Conservation (phyloP, 2,113 vertebrate genomes). For the Conger conger region DNA sequence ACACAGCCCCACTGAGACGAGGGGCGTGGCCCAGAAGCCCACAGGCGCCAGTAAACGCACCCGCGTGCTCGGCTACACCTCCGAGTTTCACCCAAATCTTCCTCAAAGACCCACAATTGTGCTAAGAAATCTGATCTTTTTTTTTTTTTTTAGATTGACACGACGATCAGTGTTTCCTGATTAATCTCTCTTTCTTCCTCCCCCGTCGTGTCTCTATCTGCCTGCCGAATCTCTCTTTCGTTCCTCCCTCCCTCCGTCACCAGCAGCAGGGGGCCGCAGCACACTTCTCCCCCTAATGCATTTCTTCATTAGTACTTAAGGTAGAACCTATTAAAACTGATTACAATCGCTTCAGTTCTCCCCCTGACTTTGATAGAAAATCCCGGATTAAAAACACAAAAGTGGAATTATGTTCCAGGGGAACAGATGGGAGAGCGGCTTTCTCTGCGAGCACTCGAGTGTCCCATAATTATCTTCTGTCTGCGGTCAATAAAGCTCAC, state of each 20-base stretch:
- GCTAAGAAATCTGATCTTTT: no score
- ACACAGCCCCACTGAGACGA: no score
- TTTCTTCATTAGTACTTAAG: slow-evolving; percentile 57
- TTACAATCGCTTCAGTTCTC: slow-evolving; percentile 63
- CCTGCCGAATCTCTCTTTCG: background rate
- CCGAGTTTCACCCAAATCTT: no score
- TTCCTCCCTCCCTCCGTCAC: background rate
- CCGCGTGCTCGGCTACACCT: no score
- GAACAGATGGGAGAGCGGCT: slow-evolving; percentile 11
- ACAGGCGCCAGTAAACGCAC: no score
- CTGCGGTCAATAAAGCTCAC: background rate
- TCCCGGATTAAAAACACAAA: slow-evolving; percentile 45
- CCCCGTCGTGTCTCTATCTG: background rate
- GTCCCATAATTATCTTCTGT: background rate
- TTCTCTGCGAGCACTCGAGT: background rate
- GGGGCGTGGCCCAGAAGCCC: no score
- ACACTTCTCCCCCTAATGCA: slow-evolving; percentile 44
- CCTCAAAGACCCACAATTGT: no score
- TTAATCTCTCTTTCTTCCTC: background rate
- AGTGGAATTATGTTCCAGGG: slow-evolving; percentile 28
- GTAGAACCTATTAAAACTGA: slow-evolving; percentile 59
- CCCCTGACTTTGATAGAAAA: slow-evolving; percentile 55
- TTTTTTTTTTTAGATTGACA: no score
- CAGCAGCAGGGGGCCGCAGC: slow-evolving; percentile 22
- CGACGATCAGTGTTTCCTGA: no score